Evolutionary conservation across 2,888 invertebrate species (phyloP), one percentile per base, ranked within the genome.

Genomic region (Heliconius ethilla): DNA sequence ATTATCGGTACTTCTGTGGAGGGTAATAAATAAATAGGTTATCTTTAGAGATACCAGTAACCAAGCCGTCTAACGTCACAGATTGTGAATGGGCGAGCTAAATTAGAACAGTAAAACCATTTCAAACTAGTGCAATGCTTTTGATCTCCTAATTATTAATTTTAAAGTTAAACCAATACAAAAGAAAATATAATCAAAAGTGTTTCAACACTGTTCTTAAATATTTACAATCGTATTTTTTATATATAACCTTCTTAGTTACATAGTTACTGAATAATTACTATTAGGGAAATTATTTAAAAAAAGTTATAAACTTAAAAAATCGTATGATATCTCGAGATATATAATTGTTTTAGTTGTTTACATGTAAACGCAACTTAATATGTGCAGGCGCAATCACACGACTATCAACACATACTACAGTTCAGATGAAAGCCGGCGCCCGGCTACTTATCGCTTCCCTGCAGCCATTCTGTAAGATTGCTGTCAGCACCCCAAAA

Each of bases 401-500:
- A 84, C 83, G 86, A 87, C 87, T 87, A 90, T 91, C 90, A 90
- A 91, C 88, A 91, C 87, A 87, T 87, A 89, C 87, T 78, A 87
- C 88, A 84, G 86, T 83, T 82, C 86, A 93, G 92, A 92, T 92
- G 93, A 92, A 92, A 93, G 94, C 89, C 90, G 90, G 91, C 78
- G 80, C 85, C 85, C 89, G 85, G 85, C 90, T 91, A 93, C 94
- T 94, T 94, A 94, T 93, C 92, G 89, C 88, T 89, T 89, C 87
- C 85, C 87, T 90, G 88, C 90, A 88, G 89, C 88, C 89, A 90
- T 88, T 88, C 89, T 89, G 79, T 90, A 91, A 89, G 87, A 86
- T 87, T 86, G 89, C 89, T 91, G 92, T 93, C 93, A 92, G 87
- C 91, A 90, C 87, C 90, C 90, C 85, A 86, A 92, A 93, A 94